Conservation (phyloP, 2,113 vertebrate genomes). For the Herpetotheres cachinnans region DNA sequence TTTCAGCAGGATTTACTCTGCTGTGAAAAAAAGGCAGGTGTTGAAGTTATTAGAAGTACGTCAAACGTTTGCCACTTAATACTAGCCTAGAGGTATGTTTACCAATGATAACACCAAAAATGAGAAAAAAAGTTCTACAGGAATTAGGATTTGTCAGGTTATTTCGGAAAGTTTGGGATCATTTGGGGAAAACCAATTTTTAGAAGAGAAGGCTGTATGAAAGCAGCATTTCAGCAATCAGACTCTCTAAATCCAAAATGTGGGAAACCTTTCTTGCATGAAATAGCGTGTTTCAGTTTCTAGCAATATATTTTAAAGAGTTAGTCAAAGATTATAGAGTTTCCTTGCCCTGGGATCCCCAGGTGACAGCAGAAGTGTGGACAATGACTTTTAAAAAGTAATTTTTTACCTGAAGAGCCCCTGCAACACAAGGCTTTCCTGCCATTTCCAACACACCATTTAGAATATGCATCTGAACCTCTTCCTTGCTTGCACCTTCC, state of each 20-base stretch:
- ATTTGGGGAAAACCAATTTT: slow-evolving; percentile 57
- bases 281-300: slow-evolving; percentile 56
- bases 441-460: neutral
- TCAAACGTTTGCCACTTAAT: slow-evolving; percentile 60
- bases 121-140: neutral
- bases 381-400: neutral
- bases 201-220: neutral
- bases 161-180: slow-evolving; percentile 54
- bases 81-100: slow-evolving; percentile 56
- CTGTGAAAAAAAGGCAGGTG: neutral
- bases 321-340: slow-evolving; percentile 7
- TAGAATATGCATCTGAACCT: neutral
- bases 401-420: neutral
- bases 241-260: slow-evolving; percentile 51
- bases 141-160: slow-evolving; percentile 50
- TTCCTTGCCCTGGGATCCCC: slow-evolving; percentile 1
- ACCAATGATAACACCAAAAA: slow-evolving; percentile 34
- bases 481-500: neutral
- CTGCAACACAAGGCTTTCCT: neutral
- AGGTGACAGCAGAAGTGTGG: neutral
- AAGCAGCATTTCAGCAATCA: slow-evolving; percentile 30
- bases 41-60: slow-evolving; percentile 45
- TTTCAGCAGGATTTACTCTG: slow-evolving; percentile 43
- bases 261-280: slow-evolving; percentile 50
- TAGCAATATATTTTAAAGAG: neutral